Evolutionary conservation across 1,140 invertebrate genomes (phyloP).

Genomic region (Heliconius hermathena): DNA sequence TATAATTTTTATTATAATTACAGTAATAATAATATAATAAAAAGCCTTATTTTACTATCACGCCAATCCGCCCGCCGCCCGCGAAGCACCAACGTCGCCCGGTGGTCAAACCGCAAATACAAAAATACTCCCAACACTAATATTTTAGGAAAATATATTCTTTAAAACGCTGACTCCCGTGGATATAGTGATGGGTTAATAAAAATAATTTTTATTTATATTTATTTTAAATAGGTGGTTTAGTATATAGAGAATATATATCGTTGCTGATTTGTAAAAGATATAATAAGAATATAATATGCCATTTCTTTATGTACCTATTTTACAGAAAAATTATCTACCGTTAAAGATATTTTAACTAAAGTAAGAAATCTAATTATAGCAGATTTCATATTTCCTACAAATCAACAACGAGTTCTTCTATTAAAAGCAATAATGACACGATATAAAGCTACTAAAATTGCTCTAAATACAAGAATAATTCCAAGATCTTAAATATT

Average conservation of each 20-base stretch:
- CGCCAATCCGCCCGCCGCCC: constrained; percentile 36
- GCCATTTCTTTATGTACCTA: neutral
- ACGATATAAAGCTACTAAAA: constrained; percentile 19
- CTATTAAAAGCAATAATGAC: neutral
- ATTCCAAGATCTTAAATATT: constrained; percentile 35
- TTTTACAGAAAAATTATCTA: no score
- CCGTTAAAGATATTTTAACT: no score
- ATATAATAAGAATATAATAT: neutral
- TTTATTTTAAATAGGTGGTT: neutral
- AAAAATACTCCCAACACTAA: constrained; percentile 55
- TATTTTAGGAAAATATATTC: constrained; percentile 52
- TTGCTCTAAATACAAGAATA: constrained; percentile 39
- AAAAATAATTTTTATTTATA: constrained; percentile 10
- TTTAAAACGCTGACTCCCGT: constrained; percentile 1
- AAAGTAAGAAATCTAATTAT: neutral
- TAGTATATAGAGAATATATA: neutral
- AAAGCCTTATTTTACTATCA: constrained; percentile 40
- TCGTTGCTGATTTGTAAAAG: neutral
- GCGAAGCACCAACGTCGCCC: constrained; percentile 74
- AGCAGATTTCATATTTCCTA: neutral
- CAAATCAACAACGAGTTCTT: neutral
- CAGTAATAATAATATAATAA: constrained; percentile 15
- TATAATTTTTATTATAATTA: constrained; percentile 5
- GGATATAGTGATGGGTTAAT: neutral
- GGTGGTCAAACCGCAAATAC: constrained; percentile 64